Evolutionary conservation across 2,113 vertebrate genomes (phyloP).

Genomic region (Galbula dea): DNA sequence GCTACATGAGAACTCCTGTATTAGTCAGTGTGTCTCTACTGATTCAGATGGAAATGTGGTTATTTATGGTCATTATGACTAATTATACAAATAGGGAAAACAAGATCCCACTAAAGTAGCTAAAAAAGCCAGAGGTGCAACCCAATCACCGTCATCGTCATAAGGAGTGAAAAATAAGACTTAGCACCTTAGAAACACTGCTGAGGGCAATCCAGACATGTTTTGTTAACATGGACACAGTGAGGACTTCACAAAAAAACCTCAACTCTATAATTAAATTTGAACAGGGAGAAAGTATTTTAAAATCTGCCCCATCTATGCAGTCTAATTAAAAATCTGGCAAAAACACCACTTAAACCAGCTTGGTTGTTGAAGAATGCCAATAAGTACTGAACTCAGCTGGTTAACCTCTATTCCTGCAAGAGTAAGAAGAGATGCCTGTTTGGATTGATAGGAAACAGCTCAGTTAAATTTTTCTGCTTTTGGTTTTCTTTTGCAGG

Average conservation of each 20-base stretch:
- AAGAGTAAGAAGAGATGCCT: neutral
- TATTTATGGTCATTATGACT: neutral
- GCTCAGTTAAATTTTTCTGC: neutral
- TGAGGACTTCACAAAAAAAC: neutral
- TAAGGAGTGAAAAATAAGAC: neutral
- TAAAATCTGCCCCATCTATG: neutral
- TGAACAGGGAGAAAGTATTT: neutral
- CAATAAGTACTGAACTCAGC: neutral
- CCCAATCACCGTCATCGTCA: neutral
- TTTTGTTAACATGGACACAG: neutral
- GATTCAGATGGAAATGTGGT: neutral
- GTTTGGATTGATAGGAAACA: neutral
- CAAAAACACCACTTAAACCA: neutral
- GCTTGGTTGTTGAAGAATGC: neutral
- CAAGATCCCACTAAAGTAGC: neutral
- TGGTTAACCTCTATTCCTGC: neutral
- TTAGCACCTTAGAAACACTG: neutral
- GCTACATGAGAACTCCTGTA: neutral
- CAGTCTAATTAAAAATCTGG: neutral
- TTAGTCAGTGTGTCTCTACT: neutral
- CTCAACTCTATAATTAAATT: neutral
- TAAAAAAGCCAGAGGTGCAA: neutral
- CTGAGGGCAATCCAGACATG: neutral
- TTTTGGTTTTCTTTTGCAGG: neutral
- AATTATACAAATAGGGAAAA: neutral